Base-by-base conservation (phyloP, 2,888 invertebrate species). In the Pterostichus niger region DNA sequence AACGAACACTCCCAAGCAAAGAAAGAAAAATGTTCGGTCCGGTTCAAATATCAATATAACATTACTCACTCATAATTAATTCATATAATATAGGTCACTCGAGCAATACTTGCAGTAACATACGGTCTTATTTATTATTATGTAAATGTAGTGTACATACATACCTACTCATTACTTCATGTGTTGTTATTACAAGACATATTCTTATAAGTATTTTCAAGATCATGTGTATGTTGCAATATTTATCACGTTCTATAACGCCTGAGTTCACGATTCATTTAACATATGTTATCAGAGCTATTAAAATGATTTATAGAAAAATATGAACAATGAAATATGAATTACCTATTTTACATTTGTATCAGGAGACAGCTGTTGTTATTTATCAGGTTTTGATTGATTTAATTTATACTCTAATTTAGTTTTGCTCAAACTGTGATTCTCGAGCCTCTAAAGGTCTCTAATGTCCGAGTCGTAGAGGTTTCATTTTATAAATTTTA, bases 221-320 rank as follows among this genome's bases (percentile, higher is more conserved):
- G 68, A 68, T 68, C 68, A 68, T 44, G 40, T 68, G n/a, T 68
- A 44, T 44, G 17, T 44, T 40, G 68, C 44, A 68, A 68, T 40
- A 17, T 17, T 54, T 56, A 56, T 56, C 56, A 56, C 68, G 15
- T 44, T 68, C 40, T 15, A 15, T 17, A 13, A 40, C 40, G 44
- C 68, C 15, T 15, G 68, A 40, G 40, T 40, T 9, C 40, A 40
- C 40, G 40, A 40, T 40, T 40, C 9, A 40, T 40, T 40, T 40
- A 6, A 40, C 40, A 40, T 40, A 40, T 40, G 40, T 40, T 40
- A 40, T 40, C 40, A 40, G 5, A 6, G 6, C 40, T 40, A 40
- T 40, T 40, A 1, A 24, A 24, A 24, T 3, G 24, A 24, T 24
- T 24, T 24, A 24, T 24, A 24, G 1, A 24, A 24, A 24, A 24